Evolutionary conservation across 2,797 vertebrate species (phyloP).

Genomic region (Pitangus sulphuratus): DNA sequence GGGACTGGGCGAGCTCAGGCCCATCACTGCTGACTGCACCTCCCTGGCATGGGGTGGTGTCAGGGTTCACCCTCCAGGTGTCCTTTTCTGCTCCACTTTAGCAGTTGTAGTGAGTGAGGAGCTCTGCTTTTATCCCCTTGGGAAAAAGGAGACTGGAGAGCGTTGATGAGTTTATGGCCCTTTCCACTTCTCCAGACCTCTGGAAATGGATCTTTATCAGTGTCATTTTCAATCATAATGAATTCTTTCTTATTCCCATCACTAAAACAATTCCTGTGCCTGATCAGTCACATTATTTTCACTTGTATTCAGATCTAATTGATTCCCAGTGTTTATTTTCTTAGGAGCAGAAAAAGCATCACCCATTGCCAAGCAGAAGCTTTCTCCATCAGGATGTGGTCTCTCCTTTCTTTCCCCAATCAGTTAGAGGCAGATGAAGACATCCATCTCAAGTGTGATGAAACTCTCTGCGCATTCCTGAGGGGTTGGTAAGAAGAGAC

Average conservation of each 20-base stretch:
- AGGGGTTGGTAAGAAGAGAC: background rate
- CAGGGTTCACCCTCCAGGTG: background rate
- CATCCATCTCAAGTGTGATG: background rate
- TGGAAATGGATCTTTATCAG: constrained; percentile 35
- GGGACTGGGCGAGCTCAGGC: background rate
- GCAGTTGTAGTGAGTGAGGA: background rate
- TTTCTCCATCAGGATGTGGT: background rate
- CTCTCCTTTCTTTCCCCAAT: background rate
- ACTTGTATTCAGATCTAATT: constrained; percentile 60
- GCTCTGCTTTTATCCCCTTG: background rate
- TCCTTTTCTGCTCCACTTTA: background rate
- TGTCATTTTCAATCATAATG: background rate
- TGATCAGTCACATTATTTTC: constrained; percentile 50
- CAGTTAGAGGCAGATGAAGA: background rate
- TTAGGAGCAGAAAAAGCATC: background rate
- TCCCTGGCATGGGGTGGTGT: too few relatives aligned
- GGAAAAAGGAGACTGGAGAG: background rate
- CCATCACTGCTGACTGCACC: too few relatives aligned
- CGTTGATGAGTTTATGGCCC: background rate
- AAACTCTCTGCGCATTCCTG: background rate
- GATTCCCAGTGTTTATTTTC: constrained; percentile 55
- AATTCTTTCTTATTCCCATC: constrained; percentile 48
- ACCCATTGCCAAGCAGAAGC: background rate
- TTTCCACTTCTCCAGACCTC: background rate
- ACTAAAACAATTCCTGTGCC: constrained; percentile 46